Base-by-base conservation (phyloP, 2,797 vertebrate genomes). In the Centropyge bicolor region DNA sequence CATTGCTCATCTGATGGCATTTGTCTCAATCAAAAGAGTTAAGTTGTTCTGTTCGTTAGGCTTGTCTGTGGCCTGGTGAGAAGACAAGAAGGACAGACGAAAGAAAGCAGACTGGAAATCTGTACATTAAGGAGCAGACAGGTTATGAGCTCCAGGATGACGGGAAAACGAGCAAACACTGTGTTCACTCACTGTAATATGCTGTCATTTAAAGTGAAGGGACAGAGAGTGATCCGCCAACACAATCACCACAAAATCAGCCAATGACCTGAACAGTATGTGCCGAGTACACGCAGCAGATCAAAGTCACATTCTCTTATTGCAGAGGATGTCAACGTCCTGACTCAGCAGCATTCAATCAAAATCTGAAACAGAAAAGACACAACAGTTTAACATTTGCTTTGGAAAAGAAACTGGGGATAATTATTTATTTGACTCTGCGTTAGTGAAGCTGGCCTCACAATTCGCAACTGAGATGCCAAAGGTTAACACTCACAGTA, bases 301-400 rank as follows among this genome's bases (percentile, higher is more conserved):
- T 89, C 59, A 82, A 66, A 78, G 74, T 80, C 49, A 56, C 14
- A 22, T 52, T 27, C 7, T 56, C 27, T 79, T 49, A 76, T 80
- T 79, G 48, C 10, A 55, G 41, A 46, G 0, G 59, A 74, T 69
- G 57, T 68, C 61, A 74, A 66, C 31, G 9, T 67, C 51, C 60
- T 51, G 56, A 82, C 60, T 35, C 36, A 61, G 70, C 76, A 36
- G 8, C 20, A 27, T 45, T 65, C n/a, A 67, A 80, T 80, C 22
- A 84, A 88, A 89, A 63, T 36, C 36, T 63, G 45, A 60, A 17
- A 43, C 57, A 24, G 19, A 76, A 11, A 69, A 27, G 38, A 74
- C 12, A 11, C 45, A 41, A 51, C 70, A 63, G 62, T 54, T 76
- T 16, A 62, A 62, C 38, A 62, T 84, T 71, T 49, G 40, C 45